Evolutionary conservation across 1,140 invertebrate genomes (phyloP), one percentile per base, ranked within the genome.

Genomic region (Dendroctonus ponderosae): DNA sequence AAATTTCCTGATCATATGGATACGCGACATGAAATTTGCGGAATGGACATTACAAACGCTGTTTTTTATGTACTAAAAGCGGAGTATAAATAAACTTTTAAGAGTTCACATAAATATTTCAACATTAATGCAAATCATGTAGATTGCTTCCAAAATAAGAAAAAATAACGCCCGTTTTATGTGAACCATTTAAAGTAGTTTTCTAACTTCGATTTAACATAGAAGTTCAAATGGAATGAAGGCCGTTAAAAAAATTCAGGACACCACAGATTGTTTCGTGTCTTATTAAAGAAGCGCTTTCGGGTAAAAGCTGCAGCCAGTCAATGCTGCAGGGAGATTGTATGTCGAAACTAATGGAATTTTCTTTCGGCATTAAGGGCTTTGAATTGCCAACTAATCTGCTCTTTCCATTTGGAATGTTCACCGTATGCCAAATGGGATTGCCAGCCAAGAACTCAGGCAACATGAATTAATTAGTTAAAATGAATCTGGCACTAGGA

Each of bases 351-450:
- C 43, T 46, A 46, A 46, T 46, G 43, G 43, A 46, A 46, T 46
- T 46, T 46, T 46, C 43, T 46, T 46, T 46, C 8, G 43, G 43
- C 12, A 46, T 46, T 46, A 46, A 46, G 12, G 43, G 43, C 43
- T 46, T 46, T 46, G 43, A 11, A 46, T 46, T 46, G 43, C 43
- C 43, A 46, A 46, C 43, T 46, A 46, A 46, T 46, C 43, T 46
- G 12, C 43, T 46, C 8, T 9, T 46, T 46, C 12, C 12, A 46
- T 46, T 12, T 46, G 12, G 12, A 46, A 46, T 46, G 43, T 46
- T 46, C 8, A 11, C 8, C 12, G 12, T 46, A 46, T 46, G 43
- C 43, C 8, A 46, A 46, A 46, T 9, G 43, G 12, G 43, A 11
- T 46, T 46, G 1, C 43, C 12, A 12, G 43, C 44, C 12, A 11